phyloP scores from a whole-genome alignment of 1,140 invertebrate species.

The Mercenaria mercenaria region DNA sequence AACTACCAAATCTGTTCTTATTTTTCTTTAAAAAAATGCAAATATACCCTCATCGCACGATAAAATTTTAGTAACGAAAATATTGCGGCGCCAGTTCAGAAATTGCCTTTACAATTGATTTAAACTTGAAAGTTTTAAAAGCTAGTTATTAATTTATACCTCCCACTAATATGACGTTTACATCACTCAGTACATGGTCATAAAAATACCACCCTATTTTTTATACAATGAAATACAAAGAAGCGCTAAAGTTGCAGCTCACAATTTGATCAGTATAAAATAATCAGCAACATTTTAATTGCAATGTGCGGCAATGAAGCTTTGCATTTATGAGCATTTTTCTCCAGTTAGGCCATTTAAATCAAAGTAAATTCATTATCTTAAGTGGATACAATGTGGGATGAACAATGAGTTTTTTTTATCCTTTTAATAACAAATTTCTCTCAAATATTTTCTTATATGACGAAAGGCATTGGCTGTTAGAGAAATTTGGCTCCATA shows the following conservation, averaged over 20 bases:
- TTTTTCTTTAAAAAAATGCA: not conserved
- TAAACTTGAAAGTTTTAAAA: not conserved
- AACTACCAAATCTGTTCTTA: too few relatives aligned
- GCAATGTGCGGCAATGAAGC: not conserved
- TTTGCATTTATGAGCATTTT: too few relatives aligned
- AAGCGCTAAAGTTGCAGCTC: not conserved
- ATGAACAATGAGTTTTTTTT: too few relatives aligned
- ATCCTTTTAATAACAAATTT: too few relatives aligned
- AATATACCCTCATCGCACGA: not conserved
- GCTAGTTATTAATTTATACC: not conserved
- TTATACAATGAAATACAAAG: not conserved
- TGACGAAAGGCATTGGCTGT: too few relatives aligned
- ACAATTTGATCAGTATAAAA: not conserved
- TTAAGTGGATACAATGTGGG: too few relatives aligned
- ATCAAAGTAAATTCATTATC: too few relatives aligned
- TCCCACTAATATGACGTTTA: not conserved
- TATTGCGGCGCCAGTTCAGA: not conserved
- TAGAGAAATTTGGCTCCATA: too few relatives aligned
- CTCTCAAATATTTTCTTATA: too few relatives aligned
- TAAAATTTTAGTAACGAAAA: not conserved
- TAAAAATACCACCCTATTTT: conserved; percentile 30
- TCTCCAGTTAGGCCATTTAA: too few relatives aligned
- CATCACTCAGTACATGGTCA: not conserved
- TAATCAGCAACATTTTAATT: not conserved
- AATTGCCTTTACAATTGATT: not conserved